Evolutionary conservation across 2,797 vertebrate species (phyloP).

Genomic region (Gila robusta): DNA sequence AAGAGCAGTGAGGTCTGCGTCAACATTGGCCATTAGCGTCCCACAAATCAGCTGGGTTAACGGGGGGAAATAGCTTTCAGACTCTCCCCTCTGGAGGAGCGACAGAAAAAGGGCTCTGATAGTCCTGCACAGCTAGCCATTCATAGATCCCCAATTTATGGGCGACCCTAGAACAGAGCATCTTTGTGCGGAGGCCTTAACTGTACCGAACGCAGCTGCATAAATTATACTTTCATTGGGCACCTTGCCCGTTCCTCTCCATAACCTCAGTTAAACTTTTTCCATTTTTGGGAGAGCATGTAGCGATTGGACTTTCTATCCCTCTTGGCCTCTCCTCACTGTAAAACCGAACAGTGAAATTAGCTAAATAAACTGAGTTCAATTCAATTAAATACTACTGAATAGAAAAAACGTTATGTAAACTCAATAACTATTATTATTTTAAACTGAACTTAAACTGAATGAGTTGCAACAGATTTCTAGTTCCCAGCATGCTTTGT

Average conservation of each 20-base stretch:
- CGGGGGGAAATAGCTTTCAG: constrained; percentile 59
- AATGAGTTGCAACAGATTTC: neutral
- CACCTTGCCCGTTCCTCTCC: constrained; percentile 54
- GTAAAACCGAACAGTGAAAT: neutral
- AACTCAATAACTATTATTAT: neutral
- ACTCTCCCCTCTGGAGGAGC: constrained; percentile 55
- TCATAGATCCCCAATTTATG: constrained; percentile 72
- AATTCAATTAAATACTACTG: neutral
- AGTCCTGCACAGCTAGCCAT: constrained; percentile 72
- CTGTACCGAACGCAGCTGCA: constrained; percentile 59
- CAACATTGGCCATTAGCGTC: constrained; percentile 53
- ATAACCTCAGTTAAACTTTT: constrained; percentile 48
- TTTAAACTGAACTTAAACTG: neutral
- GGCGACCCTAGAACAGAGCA: constrained; percentile 66
- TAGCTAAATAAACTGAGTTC: neutral
- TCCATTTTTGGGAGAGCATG: constrained; percentile 19
- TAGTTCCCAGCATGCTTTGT: neutral
- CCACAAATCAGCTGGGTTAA: constrained; percentile 66
- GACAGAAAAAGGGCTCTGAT: constrained; percentile 21
- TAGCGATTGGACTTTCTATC: neutral
- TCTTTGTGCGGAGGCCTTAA: constrained; percentile 73
- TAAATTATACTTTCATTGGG: constrained; percentile 76
- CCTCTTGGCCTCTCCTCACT: constrained; percentile 38
- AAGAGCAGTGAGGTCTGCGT: constrained; percentile 51
- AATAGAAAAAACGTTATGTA: neutral